phyloP scores from a whole-genome alignment of 2,113 vertebrate genomes.

The Gobius niger region DNA sequence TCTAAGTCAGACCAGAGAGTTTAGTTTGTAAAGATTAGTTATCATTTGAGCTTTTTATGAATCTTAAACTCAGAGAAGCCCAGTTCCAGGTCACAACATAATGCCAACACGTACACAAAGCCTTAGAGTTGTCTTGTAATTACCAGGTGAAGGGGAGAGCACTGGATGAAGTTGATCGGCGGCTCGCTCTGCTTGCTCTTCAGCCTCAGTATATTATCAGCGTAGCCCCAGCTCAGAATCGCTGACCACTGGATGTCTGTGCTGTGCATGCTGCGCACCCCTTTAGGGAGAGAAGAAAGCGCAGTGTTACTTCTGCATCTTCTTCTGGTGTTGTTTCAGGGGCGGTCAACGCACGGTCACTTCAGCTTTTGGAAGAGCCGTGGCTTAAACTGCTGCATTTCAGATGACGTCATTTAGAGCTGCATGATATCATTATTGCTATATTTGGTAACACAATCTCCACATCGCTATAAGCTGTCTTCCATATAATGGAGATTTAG shows the following conservation, averaged over 20 bases:
- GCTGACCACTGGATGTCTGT: conserved; percentile 99
- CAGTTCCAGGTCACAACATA: neutral
- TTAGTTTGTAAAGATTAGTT: no score
- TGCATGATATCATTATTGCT: no score
- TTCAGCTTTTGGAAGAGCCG: neutral
- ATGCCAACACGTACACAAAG: neutral
- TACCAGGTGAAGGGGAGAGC: conserved; percentile 93
- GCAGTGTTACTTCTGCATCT: conserved; percentile 7
- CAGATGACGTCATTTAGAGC: no score
- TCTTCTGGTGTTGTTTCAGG: neutral
- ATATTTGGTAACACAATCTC: no score
- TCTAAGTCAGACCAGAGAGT: no score
- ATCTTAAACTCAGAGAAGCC: no score
- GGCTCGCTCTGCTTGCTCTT: conserved; percentile 99
- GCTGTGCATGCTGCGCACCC: conserved; percentile 97
- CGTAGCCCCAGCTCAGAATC: conserved; percentile 97
- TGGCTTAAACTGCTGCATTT: no score
- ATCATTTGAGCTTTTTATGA: no score
- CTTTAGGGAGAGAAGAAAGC: conserved; percentile 59
- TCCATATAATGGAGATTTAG: no score
- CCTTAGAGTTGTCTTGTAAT: neutral
- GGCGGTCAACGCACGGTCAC: no score
- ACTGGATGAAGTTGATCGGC: conserved; percentile 95
- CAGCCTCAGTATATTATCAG: conserved; percentile 90
- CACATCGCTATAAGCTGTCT: no score